phyloP scores from a whole-genome alignment of 2,113 vertebrate genomes.

The Tychaedon coryphoeus region DNA sequence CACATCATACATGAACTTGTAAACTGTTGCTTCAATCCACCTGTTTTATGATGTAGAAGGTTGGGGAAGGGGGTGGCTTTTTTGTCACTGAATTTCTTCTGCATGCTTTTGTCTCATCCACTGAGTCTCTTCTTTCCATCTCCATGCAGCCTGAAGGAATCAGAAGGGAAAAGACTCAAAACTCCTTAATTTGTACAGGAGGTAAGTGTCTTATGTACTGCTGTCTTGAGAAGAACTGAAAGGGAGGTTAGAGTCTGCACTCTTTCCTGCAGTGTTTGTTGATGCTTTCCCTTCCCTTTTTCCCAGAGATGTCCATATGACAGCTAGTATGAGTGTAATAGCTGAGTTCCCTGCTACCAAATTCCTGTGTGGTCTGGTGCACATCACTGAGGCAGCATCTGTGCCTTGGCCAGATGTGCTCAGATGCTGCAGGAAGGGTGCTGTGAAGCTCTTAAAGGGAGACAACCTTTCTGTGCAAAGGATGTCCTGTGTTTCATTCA shows the following conservation, averaged over 20 bases:
- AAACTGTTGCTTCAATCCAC: neutral
- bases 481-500: neutral
- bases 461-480: neutral
- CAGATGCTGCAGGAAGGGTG: neutral
- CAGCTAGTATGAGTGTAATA: neutral
- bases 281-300: neutral
- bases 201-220: neutral
- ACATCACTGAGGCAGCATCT: neutral
- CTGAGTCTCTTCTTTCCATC: neutral
- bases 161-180: slow-evolving; percentile 53
- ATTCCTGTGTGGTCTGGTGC: neutral
- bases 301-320: neutral
- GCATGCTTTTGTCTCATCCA: neutral
- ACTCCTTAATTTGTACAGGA: slow-evolving; percentile 52
- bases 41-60: neutral
- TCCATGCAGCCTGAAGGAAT: slow-evolving; percentile 62
- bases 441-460: neutral
- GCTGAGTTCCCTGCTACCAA: neutral
- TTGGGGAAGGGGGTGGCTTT: rapidly evolving
- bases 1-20: neutral
- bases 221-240: neutral
- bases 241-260: neutral
- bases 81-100: neutral
- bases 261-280: neutral
- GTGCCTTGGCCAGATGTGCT: neutral